Percentiles rank a stretch among this genome's conserved stretches.
phyloP scores from a whole-genome alignment of 1,140 invertebrate genomes.

The Nixonia krombeini region DNA sequence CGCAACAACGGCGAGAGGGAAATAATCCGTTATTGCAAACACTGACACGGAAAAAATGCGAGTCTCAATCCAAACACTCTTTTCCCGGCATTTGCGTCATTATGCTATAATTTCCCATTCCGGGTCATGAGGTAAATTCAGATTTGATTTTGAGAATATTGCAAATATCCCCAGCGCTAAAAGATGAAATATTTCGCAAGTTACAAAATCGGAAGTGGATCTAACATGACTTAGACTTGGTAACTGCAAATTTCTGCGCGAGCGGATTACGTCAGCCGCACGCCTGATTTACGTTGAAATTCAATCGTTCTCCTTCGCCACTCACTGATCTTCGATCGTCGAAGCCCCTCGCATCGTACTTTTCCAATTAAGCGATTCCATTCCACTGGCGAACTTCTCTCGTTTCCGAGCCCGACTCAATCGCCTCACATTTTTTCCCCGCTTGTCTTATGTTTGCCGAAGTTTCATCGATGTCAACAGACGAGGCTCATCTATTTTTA shows the following conservation, averaged over 20 bases:
- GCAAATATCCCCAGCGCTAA: constrained; percentile 27
- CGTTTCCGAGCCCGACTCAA: constrained; percentile 41
- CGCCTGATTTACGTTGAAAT: constrained; percentile 44
- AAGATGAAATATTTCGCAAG: constrained; percentile 42
- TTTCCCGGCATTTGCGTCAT: not conserved
- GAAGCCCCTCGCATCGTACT: constrained; percentile 33
- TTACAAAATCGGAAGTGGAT: constrained; percentile 39
- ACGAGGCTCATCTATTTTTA: constrained; percentile 17
- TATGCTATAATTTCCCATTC: not conserved
- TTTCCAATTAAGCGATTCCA: constrained; percentile 51
- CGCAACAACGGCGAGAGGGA: too few species aligned
- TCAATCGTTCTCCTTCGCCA: constrained; percentile 42
- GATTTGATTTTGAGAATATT: constrained; percentile 40
- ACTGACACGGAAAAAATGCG: too few species aligned
- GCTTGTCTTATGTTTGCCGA: constrained; percentile 23
- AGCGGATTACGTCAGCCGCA: constrained; percentile 40
- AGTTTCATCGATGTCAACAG: constrained; percentile 26
- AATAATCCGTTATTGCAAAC: too few species aligned
- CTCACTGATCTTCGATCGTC: constrained; percentile 42
- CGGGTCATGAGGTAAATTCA: constrained; percentile 39
- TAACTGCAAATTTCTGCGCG: constrained; percentile 46
- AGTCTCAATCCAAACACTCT: not conserved
- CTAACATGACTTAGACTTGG: constrained; percentile 44
- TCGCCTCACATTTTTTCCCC: constrained; percentile 29
- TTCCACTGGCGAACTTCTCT: constrained; percentile 36